Evolutionary conservation across 2,797 vertebrate genomes (phyloP).

Genomic region (Fistularia tabacaria): DNA sequence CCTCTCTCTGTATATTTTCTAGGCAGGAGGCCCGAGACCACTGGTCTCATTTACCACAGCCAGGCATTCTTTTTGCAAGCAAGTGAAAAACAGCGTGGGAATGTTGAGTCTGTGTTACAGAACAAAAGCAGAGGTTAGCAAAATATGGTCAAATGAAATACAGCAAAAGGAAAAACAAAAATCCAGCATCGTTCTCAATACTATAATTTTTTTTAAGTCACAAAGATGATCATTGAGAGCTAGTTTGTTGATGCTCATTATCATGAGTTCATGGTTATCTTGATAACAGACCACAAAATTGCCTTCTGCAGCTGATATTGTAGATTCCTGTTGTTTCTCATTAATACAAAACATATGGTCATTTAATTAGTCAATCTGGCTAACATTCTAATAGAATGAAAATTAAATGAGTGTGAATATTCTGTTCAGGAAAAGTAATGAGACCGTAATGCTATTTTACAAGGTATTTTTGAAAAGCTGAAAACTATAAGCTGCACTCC

Average conservation of each 20-base stretch:
- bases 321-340: too few species aligned
- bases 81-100: neutral
- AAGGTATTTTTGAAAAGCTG: too few species aligned
- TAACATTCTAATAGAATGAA: too few species aligned
- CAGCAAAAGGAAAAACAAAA: neutral
- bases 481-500: too few species aligned
- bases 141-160: neutral
- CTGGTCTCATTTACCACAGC: constrained; percentile 7
- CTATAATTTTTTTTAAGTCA: neutral
- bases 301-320: too few species aligned
- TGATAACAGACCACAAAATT: neutral
- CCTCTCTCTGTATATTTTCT: constrained; percentile 67
- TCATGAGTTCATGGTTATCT: neutral
- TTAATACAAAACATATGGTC: too few species aligned
- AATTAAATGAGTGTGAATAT: too few species aligned
- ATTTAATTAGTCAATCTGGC: too few species aligned
- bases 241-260: neutral
- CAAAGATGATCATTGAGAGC: neutral
- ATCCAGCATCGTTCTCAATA: neutral
- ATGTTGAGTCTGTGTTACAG: too few species aligned
- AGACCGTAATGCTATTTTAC: too few species aligned
- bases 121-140: too few species aligned
- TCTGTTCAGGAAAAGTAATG: too few species aligned
- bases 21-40: constrained; percentile 44
- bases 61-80: neutral